Evolutionary conservation across 2,113 vertebrate species (phyloP).

Genomic region (Thunnus maccoyii): DNA sequence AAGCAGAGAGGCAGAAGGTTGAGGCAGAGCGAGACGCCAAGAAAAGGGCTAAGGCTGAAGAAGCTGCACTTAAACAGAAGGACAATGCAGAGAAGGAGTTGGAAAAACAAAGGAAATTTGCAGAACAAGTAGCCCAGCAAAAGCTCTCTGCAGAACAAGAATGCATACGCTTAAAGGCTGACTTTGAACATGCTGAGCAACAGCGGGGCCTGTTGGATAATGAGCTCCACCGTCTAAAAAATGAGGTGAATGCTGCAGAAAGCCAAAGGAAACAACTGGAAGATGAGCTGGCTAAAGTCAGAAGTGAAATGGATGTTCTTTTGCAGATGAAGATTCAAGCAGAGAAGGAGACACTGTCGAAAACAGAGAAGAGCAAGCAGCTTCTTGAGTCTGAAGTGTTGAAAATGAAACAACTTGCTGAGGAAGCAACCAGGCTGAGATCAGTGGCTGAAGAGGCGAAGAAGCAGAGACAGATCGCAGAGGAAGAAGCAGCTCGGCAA

Average conservation of each 20-base stretch:
- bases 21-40: constrained; percentile 93
- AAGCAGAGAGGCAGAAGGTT: constrained; percentile 95
- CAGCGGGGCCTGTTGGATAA: constrained; percentile 93
- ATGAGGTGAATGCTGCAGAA: constrained; percentile 86
- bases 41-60: constrained; percentile 91
- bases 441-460: constrained; percentile 93
- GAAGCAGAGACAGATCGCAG: constrained; percentile 91
- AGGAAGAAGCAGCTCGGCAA: constrained; percentile 91
- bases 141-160: constrained; percentile 93
- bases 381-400: constrained; percentile 90
- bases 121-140: constrained; percentile 92
- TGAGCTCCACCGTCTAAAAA: constrained; percentile 92
- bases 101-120: constrained; percentile 91
- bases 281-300: constrained; percentile 92
- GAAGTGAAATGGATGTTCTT: constrained; percentile 93
- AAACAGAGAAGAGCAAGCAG: constrained; percentile 94
- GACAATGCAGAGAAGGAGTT: constrained; percentile 93
- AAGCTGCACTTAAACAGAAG: constrained; percentile 92
- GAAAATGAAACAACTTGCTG: constrained; percentile 94
- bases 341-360: constrained; percentile 90
- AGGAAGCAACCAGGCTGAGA: constrained; percentile 91
- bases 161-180: constrained; percentile 91
- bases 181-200: constrained; percentile 93
- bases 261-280: constrained; percentile 92
- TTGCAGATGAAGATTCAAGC: constrained; percentile 89